Evolutionary conservation across 2,113 vertebrate species (phyloP), one percentile per base, ranked within the genome.

Genomic region (Tonatia bakeri): DNA sequence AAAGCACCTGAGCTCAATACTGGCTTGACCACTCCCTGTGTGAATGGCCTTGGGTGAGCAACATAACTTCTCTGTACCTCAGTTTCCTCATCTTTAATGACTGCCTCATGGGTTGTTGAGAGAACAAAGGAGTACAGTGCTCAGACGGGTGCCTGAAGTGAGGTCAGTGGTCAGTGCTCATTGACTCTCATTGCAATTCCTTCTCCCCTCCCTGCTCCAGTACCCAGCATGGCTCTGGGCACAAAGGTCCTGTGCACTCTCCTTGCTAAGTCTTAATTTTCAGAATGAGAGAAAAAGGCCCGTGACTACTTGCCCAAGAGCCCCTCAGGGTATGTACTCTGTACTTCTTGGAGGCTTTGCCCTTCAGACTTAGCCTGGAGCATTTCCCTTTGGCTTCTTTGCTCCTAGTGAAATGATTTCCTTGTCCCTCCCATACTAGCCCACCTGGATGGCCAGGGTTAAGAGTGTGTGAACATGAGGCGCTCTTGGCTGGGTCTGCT

Each of bases 321-420:
- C 26, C 16, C 87, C 3, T 24, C 7, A 9, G 45, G 19, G 9
- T 47, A 61, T 82, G 11, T 33, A 45, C n/a, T 22, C 28, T 72
- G 52, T 56, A 64, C 38, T 67, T 69, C n/a, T 20, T 28, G 31
- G 85, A 72, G 28, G 22, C 11, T 65, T 81, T 80, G 26, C 76
- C 50, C 47, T 87, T 69, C 75, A 56, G 7, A 54, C 26, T 94
- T 69, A 94, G 52, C 69, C 79, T 79, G 20, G 47, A 87, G 36
- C 50, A 61, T 73, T 95, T 89, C n/a, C 47, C 45, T 28, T 56
- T 82, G 84, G 43, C 11, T 95, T 92, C 61, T 83, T 90, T 69
- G 20, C 13, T 20, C 69, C 69, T 64, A 79, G 64, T 2, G 36
- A 82, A 77, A 84, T 0, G 16, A 87, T 52, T 15, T 43, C 19